Evolutionary conservation across 30 jellyfish, hydroid and myxozoan genomes (phyloP), one percentile per base, ranked within the genome.

Genomic region (Aurelia sp.): DNA sequence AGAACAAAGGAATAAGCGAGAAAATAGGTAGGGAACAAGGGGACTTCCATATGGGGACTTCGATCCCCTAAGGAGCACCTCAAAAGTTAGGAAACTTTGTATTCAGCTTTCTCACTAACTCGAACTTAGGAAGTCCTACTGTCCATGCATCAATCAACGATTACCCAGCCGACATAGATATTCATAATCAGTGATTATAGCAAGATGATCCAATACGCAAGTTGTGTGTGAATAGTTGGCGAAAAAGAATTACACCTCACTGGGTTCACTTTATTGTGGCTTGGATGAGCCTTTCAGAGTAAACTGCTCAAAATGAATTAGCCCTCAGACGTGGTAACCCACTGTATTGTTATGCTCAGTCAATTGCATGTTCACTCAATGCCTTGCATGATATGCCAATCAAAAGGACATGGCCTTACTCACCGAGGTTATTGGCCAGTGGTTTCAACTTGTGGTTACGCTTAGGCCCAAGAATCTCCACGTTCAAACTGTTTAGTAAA

Each of bases 261-360:
- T 55, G 71, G 73, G 50, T 17, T 57, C 89, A 27, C 66, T 78
- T 61, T 62, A 78, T 78, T 78, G 89, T 78, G 89, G 78, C 71
- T 66, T 37, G 73, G 89, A 78, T 78, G 89, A 78, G 89, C 89
- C 79, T 23, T 76, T 78, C 79, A 62, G 72, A 63, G 79, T 78
- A 55, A 20, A 19, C 89, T 62, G 66, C 79, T 78, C 72, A 16
- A 22, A 18, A 50, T 78, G 63, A 78, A 78, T 78, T 78, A 78
- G 89, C 89, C 89, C 77, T 23, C 79, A 62, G 79, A 78, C 78
- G 89, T 63, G 89, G 89, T 78, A 64, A 62, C 79, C 89, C 65
- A 48, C 19, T 65, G 67, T 69, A 55, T 78, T 78, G 89, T 78
- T 48, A 62, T 11, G 11, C 73, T 0, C 89, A 64, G 79, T 78